phyloP scores from a whole-genome alignment of 1,140 invertebrate species.

The Notospermus geniculatus region DNA sequence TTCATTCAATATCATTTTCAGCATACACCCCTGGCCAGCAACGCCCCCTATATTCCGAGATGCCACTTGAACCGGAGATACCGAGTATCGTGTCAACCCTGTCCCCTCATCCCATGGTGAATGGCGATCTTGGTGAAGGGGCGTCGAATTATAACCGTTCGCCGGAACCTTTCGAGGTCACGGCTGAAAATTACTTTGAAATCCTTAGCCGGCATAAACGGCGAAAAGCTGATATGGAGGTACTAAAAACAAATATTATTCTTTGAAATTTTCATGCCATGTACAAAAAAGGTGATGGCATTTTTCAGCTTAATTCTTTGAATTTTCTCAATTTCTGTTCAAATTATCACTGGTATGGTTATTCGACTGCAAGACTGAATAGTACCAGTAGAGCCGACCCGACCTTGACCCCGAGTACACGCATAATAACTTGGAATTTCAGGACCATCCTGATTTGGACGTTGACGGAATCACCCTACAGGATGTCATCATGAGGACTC shows the following conservation, averaged over 20 bases:
- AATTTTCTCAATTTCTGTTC: too few species aligned
- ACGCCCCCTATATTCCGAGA: neutral
- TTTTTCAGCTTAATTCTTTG: too few species aligned
- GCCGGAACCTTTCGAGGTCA: conserved; percentile 59
- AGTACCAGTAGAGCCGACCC: too few species aligned
- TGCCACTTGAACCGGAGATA: conserved; percentile 39
- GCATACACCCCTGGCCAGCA: neutral
- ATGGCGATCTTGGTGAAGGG: conserved; percentile 33
- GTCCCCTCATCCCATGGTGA: conserved; percentile 36
- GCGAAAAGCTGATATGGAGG: conserved; percentile 35
- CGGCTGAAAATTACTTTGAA: conserved; percentile 68
- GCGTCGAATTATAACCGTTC: too few species aligned
- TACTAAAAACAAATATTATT: too few species aligned
- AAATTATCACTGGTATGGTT: too few species aligned
- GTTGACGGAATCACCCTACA: conserved; percentile 62
- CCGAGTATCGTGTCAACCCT: conserved; percentile 47
- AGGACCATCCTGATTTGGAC: conserved; percentile 61
- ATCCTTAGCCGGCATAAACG: conserved; percentile 65
- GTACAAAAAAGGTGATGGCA: too few species aligned
- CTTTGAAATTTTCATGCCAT: too few species aligned
- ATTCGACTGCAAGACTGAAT: conserved; percentile 12
- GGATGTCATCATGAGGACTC: conserved; percentile 61
- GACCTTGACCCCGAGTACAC: too few species aligned
- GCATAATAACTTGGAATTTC: too few species aligned
- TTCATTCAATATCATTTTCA: too few species aligned